These are phyloP conservation scores for Ashinkailepas kermadecensis DNA, from an alignment of 2,888 invertebrate genomes.

Conservation along the genomic window DNA sequence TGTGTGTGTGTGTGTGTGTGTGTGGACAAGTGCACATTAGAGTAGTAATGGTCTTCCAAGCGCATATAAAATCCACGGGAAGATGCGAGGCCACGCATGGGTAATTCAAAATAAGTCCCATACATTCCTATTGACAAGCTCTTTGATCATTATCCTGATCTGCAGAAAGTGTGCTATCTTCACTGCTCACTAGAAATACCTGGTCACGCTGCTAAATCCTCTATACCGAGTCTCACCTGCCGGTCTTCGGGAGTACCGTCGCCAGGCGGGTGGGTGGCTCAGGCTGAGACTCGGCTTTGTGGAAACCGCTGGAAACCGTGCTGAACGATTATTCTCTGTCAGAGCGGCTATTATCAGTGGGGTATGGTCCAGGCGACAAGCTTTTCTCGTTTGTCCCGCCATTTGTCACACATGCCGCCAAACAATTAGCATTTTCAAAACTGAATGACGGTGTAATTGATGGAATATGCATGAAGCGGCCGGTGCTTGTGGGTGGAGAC, in stretches of 20 bases:
- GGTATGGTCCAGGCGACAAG: not conserved
- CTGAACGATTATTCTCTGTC: not conserved
- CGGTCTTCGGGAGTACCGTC: too few species aligned
- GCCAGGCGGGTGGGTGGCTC: too few species aligned
- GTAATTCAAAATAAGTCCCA: too few species aligned
- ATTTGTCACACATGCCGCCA: slow-evolving; percentile 1
- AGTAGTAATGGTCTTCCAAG: too few species aligned
- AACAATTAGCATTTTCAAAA: slow-evolving; percentile 56
- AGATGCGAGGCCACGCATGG: too few species aligned
- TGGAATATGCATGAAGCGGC: not conserved
- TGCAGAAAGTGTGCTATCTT: too few species aligned
- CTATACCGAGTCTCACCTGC: too few species aligned
- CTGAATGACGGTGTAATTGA: slow-evolving; percentile 40
- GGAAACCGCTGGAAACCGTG: not conserved
- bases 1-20: not conserved
- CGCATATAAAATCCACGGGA: too few species aligned
- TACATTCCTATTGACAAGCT: too few species aligned
- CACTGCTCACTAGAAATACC: too few species aligned
- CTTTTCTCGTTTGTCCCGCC: not conserved
- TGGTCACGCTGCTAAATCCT: too few species aligned
- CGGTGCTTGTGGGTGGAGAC: not conserved
- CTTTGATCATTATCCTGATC: too few species aligned
- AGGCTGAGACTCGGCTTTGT: not conserved
- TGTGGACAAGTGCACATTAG: not conserved
- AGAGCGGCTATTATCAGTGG: not conserved